Percentiles rank a stretch among this genome's conserved stretches.
Evolutionary conservation across 2,113 vertebrate species (phyloP).

Genomic region (Daphoenositta chrysoptera): DNA sequence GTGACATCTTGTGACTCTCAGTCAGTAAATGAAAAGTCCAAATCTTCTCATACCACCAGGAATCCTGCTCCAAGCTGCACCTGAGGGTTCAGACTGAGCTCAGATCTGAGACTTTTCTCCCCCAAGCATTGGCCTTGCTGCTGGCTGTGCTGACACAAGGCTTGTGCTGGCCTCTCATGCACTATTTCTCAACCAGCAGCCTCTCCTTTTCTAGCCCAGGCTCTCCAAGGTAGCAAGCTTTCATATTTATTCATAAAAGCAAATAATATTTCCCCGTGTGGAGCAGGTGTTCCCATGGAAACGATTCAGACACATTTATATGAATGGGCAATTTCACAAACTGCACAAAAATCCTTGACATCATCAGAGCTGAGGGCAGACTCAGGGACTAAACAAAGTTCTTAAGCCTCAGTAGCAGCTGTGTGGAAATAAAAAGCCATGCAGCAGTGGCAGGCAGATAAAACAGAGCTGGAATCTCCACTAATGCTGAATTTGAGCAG

Average conservation of each 20-base stretch:
- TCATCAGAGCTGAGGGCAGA: neutral
- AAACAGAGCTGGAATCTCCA: neutral
- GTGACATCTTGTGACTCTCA: neutral
- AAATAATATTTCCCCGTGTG: neutral
- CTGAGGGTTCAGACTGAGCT: neutral
- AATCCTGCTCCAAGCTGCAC: neutral
- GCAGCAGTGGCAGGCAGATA: neutral
- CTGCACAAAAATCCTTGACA: neutral
- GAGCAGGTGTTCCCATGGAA: conserved; percentile 17
- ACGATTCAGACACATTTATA: neutral
- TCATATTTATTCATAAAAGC: conserved; percentile 10
- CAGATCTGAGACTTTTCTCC: neutral
- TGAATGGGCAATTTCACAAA: conserved; percentile 6
- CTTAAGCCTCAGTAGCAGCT: neutral
- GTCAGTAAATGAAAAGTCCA: neutral
- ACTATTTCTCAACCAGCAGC: neutral
- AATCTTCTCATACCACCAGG: neutral
- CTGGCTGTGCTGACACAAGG: neutral
- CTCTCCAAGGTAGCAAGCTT: neutral
- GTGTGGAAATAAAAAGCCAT: neutral
- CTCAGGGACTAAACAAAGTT: neutral
- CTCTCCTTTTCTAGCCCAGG: neutral
- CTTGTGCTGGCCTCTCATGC: neutral
- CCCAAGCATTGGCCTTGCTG: neutral
- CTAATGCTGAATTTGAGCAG: neutral